phyloP scores from a whole-genome alignment of 2,113 vertebrate species.

The Varanus komodoensis region DNA sequence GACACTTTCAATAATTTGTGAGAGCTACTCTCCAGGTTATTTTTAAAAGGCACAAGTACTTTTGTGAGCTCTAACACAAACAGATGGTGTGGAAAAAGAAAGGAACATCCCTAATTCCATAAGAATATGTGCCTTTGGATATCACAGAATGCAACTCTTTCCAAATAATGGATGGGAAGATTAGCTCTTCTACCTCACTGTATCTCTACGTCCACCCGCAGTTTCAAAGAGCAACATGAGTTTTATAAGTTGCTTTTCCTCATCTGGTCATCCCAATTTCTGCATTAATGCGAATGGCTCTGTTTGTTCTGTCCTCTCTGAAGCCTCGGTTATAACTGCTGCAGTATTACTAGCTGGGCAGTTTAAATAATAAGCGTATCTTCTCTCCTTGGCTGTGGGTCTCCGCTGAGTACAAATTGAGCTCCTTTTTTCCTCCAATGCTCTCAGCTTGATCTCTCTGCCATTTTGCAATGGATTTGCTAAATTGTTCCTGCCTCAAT shows the following conservation, averaged over 20 bases:
- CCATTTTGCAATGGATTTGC: slow-evolving; percentile 30
- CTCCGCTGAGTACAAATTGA: slow-evolving; percentile 4
- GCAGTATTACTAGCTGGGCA: not conserved
- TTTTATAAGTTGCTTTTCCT: not conserved
- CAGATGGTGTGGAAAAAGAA: not conserved
- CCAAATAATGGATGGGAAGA: not conserved
- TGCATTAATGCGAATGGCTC: not conserved
- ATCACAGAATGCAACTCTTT: not conserved
- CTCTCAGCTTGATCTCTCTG: slow-evolving; percentile 7
- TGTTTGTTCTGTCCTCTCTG: slow-evolving; percentile 15
- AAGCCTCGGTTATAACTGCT: not conserved
- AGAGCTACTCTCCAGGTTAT: not conserved
- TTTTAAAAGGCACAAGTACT: not conserved
- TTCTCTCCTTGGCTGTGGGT: not conserved
- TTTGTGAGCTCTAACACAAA: not conserved
- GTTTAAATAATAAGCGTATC: slow-evolving; percentile 9
- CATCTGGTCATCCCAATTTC: not conserved
- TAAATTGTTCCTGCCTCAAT: slow-evolving; percentile 30
- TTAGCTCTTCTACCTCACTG: not conserved
- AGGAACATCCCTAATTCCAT: not conserved
- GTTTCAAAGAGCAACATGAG: not conserved
- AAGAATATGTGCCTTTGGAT: not conserved
- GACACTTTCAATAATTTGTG: not conserved
- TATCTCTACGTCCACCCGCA: not conserved
- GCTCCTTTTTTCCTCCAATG: not conserved